Base-by-base conservation (phyloP, 23 tunicate species). In the Ascidia mentula region DNA sequence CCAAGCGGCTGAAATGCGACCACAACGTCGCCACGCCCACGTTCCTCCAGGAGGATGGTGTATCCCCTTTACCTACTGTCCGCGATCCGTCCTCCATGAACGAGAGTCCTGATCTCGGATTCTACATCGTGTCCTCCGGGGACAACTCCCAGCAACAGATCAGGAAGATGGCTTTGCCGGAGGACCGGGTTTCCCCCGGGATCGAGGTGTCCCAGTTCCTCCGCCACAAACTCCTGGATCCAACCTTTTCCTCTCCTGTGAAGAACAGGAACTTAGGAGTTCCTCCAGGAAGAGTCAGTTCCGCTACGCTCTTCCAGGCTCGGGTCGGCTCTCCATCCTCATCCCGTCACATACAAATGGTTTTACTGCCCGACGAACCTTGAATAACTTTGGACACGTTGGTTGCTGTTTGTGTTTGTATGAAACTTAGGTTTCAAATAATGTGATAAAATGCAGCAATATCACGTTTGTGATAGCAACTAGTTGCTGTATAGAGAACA, bases 51-150 rank as follows among this genome's bases (percentile, higher is more conserved):
- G 65, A 53, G 24, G 65, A 53, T 9, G 65, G 65, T 9, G 65
- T 53, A 20, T 53, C 65, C 7, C 65, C 65, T 5, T 28, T 53
- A 20, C 65, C 65, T 3, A 53, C 28, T 28, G 65, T 53, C 65
- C 22, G 24, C 4, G 65, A 53, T 26, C 65, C 65, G 13, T 6
- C 24, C 2, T 28, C 65, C 1, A n/a, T n/a, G 15, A 15, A 24
- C 33, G 82, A 79, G 32, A 79, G 82, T 36, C 82, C 82, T 15
- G 82, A 79, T 34, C 39, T 77, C 1, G 74, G 82, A 20, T 46
- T 79, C 18, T 79, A 65, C 34, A 79, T 79, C 46, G 73, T 79
- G 46, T 79, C 82, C 32, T 30, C 34, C 34, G 30, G 32, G 4
- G 74, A 61, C 53, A 60, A 60, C 34, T 38, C 40, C 36, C 45